Evolutionary conservation across 2,888 invertebrate genomes (phyloP).

Genomic region (Labia minor): DNA sequence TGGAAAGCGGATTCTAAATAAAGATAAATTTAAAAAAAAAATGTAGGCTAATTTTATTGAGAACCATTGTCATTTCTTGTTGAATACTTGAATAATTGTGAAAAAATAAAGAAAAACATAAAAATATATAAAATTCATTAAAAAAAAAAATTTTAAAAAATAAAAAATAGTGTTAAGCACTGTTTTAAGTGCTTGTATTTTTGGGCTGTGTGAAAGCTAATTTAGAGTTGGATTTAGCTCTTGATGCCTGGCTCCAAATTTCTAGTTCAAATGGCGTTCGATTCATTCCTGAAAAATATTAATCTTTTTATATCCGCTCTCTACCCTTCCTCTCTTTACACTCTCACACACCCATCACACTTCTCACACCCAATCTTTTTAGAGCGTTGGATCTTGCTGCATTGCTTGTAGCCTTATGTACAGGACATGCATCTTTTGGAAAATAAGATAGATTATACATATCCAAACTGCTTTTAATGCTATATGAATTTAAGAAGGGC

Average conservation of each 20-base stretch:
- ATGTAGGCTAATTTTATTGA: constrained; percentile 26
- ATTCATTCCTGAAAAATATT: constrained; percentile 35
- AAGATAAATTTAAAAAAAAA: constrained; percentile 14
- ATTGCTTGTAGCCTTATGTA: constrained; percentile 21
- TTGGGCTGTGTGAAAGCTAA: constrained; percentile 48
- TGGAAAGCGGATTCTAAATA: not conserved
- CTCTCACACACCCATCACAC: not conserved
- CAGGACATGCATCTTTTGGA: constrained; percentile 22
- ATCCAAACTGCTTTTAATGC: constrained; percentile 25
- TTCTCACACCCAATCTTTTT: constrained; percentile 13
- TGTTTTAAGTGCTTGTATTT: constrained; percentile 57
- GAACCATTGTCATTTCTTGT: constrained; percentile 28
- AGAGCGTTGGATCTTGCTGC: constrained; percentile 21
- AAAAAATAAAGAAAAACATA: constrained; percentile 28
- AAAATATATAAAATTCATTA: constrained; percentile 25
- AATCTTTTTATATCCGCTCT: constrained; percentile 24
- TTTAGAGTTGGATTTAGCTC: constrained; percentile 43
- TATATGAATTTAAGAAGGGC: constrained; percentile 22
- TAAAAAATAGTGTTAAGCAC: constrained; percentile 44
- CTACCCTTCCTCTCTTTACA: not conserved
- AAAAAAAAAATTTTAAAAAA: constrained; percentile 25
- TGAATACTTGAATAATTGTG: constrained; percentile 27
- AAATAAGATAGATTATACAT: constrained; percentile 28
- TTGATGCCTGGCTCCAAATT: constrained; percentile 44
- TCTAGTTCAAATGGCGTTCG: constrained; percentile 29